These are phyloP conservation scores for Ceratotherium simum DNA, from an alignment of 2,113 vertebrate genomes.

Conservation along the genomic window DNA sequence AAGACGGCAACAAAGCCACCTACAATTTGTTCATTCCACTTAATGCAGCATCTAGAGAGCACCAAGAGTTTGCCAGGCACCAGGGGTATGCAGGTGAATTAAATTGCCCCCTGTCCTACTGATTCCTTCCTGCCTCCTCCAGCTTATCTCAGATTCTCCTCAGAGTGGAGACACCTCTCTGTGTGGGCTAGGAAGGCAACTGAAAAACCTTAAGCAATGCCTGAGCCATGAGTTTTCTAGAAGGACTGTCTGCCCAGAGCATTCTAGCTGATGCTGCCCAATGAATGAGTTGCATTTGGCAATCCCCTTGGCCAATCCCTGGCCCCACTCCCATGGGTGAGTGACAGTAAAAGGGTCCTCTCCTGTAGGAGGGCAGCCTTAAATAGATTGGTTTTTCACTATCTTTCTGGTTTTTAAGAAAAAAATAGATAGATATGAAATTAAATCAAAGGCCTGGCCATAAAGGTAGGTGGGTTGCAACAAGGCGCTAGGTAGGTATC, in stretches of 20 bases:
- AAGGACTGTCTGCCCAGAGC: background rate
- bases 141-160: background rate
- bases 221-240: background rate
- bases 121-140: background rate
- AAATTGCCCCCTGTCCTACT: background rate
- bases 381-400: background rate
- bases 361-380: background rate
- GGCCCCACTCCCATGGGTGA: background rate
- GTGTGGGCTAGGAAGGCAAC: background rate
- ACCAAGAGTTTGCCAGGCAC: background rate
- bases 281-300: background rate
- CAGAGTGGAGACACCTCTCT: background rate
- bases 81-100: background rate
- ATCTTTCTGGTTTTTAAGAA: conserved; percentile 16
- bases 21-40: background rate
- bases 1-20: background rate
- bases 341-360: background rate
- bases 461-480: background rate
- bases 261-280: background rate
- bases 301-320: background rate
- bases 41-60: background rate
- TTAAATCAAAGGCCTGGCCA: background rate
- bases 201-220: background rate
- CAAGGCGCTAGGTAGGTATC: background rate
- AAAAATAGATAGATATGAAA: conserved; percentile 35